phyloP scores from a whole-genome alignment of 2,113 vertebrate genomes.

The Thinocorus orbignyianus region DNA sequence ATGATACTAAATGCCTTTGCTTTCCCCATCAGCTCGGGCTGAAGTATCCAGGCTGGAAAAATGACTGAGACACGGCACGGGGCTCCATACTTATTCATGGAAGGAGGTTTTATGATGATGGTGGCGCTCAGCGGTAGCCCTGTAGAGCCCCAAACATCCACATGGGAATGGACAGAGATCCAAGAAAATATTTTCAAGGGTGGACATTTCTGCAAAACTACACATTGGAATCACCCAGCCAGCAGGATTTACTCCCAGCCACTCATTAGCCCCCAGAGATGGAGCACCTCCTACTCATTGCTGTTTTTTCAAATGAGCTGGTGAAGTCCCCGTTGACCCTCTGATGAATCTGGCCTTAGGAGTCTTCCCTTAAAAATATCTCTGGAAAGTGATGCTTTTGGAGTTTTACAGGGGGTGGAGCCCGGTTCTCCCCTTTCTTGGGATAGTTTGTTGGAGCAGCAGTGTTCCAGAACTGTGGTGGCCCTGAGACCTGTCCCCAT shows the following conservation, averaged over 20 bases:
- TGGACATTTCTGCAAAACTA: background rate
- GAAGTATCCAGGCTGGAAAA: background rate
- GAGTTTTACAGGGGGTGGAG: background rate
- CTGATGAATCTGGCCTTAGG: background rate
- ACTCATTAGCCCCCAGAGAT: background rate
- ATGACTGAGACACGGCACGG: rapidly evolving
- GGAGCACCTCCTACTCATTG: rapidly evolving
- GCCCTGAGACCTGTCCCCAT: background rate
- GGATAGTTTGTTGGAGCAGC: background rate
- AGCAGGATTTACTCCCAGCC: background rate
- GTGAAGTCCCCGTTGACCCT: background rate
- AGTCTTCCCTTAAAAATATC: background rate
- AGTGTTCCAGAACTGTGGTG: background rate
- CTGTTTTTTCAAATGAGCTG: background rate
- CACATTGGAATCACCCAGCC: no score
- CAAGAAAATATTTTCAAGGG: background rate
- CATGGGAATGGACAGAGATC: background rate
- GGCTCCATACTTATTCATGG: background rate
- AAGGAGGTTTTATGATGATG: background rate
- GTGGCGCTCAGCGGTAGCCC: rapidly evolving
- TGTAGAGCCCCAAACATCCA: background rate
- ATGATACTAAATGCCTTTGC: no score
- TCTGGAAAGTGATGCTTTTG: background rate
- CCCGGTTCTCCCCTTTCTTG: rapidly evolving
- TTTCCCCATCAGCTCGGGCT: background rate